These are phyloP conservation scores for Helicoverpa armigera DNA, from an alignment of 1,140 invertebrate genomes.

Conservation along the genomic window DNA sequence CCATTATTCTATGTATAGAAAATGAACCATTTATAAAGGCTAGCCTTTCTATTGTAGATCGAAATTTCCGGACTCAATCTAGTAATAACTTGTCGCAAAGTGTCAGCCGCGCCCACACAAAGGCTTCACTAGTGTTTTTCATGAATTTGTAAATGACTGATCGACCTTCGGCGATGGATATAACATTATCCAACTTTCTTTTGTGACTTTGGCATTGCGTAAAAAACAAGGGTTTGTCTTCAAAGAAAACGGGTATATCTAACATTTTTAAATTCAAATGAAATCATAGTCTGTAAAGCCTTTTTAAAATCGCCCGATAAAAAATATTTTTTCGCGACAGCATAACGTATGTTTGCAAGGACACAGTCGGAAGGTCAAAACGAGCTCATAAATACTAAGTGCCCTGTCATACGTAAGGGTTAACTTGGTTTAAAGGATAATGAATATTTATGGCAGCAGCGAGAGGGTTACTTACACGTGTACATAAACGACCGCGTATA, in stretches of 20 bases:
- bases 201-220: background rate
- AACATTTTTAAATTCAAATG: background rate
- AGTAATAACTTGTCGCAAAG: background rate
- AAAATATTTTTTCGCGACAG: no score
- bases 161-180: background rate
- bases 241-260: background rate
- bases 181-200: conserved; percentile 1
- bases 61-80: background rate
- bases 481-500: background rate
- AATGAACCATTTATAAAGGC: no score
- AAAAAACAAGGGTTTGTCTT: background rate
- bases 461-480: conserved; percentile 12
- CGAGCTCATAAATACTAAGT: conserved; percentile 49
- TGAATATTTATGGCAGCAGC: conserved; percentile 39
- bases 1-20: no score
- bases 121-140: conserved; percentile 7
- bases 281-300: no score
- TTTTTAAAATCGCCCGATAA: no score
- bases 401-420: conserved; percentile 26
- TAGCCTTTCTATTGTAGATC: background rate
- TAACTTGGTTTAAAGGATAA: conserved; percentile 43
- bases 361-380: conserved; percentile 22
- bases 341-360: conserved; percentile 21
- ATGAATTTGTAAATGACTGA: conserved; percentile 21
- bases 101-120: conserved; percentile 1